Conservation (phyloP, 2,113 vertebrate species). For the Plecturocebus donacophilus region DNA sequence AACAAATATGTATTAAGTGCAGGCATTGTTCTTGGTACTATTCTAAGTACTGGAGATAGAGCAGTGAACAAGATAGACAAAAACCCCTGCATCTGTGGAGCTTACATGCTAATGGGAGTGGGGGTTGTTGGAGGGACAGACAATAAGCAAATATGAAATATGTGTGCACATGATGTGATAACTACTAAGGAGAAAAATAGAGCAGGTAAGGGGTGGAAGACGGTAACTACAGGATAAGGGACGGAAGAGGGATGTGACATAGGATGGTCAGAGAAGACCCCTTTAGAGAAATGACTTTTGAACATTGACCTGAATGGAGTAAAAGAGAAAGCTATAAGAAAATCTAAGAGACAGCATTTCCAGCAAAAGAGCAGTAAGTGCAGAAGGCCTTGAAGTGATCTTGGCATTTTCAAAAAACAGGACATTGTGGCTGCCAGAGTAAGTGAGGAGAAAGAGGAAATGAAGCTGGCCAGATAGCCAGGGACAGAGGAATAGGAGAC, state of each 20-base stretch:
- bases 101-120: not conserved
- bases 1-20: not conserved
- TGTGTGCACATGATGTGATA: not conserved
- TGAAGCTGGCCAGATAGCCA: not conserved
- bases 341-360: not conserved
- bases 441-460: not conserved
- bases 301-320: not conserved
- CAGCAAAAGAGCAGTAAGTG: not conserved
- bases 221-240: fast-evolving
- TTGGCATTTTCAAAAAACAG: not conserved
- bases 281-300: not conserved
- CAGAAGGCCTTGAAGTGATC: not conserved
- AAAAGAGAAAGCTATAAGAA: not conserved
- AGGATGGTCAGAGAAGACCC: not conserved
- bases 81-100: not conserved
- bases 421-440: not conserved
- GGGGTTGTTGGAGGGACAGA: not conserved
- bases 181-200: not conserved
- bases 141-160: not conserved
- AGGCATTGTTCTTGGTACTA: not conserved
- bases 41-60: not conserved
- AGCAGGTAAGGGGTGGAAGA: not conserved
- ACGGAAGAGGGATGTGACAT: not conserved
- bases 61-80: not conserved
- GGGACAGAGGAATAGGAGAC: not conserved